phyloP scores from a whole-genome alignment of 2,888 invertebrate genomes.

The Leptura quadrifasciata region DNA sequence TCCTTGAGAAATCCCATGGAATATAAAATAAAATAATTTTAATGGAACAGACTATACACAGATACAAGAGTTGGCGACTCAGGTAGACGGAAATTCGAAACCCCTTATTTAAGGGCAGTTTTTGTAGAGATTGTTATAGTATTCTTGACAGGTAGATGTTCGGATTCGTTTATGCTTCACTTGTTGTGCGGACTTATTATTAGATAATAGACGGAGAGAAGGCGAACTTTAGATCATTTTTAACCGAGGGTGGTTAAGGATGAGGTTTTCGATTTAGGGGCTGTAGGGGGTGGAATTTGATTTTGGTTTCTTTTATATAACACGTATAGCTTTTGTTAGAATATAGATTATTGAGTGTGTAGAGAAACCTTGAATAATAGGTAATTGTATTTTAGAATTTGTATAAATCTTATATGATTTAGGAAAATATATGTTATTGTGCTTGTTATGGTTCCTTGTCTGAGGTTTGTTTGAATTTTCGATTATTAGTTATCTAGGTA shows the following conservation, averaged over 20 bases:
- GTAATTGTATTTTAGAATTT: background rate
- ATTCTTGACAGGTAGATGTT: constrained; percentile 69
- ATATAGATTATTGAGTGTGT: constrained; percentile 43
- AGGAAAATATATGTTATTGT: too few species aligned
- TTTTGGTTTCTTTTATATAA: constrained; percentile 54
- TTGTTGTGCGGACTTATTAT: constrained; percentile 70
- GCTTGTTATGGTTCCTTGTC: background rate
- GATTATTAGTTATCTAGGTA: too few species aligned
- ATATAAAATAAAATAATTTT: background rate
- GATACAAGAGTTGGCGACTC: constrained; percentile 41
- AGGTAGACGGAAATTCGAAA: constrained; percentile 64
- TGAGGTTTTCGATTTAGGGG: constrained; percentile 64
- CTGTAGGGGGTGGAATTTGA: constrained; percentile 61
- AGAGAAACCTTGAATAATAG: background rate
- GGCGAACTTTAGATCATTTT: constrained; percentile 57
- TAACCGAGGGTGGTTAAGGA: constrained; percentile 57
- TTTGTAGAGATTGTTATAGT: constrained; percentile 65
- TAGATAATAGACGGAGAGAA: constrained; percentile 69
- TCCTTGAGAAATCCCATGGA: background rate
- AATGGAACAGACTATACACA: constrained; percentile 43
- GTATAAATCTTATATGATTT: background rate
- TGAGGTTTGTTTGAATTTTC: background rate
- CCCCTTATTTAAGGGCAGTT: constrained; percentile 68
- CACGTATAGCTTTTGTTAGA: constrained; percentile 42
- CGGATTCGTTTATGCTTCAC: constrained; percentile 70